Conservation (phyloP, 2,797 vertebrate species). For the Dryobates pubescens region DNA sequence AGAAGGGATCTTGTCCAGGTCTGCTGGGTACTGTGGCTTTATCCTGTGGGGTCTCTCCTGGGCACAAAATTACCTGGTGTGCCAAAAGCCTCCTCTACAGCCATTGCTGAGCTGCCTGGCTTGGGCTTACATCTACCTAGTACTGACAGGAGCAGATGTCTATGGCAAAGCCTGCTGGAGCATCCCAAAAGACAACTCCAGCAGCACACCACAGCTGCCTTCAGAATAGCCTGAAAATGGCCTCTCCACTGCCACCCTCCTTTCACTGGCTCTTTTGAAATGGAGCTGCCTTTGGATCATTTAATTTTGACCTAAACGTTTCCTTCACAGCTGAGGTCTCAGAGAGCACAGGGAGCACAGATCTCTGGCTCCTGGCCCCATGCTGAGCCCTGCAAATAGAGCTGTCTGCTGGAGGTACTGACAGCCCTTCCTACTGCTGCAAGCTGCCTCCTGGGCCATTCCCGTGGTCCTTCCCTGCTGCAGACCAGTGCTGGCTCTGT, state of each 20-base stretch:
- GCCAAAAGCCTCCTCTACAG: accelerated
- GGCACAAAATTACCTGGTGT: accelerated
- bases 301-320: slow-evolving; percentile 37
- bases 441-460: neutral
- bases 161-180: neutral
- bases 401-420: neutral
- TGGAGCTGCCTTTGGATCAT: neutral
- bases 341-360: neutral
- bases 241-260: neutral
- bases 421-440: neutral
- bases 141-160: neutral
- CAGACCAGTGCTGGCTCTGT: neutral
- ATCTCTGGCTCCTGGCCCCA: neutral
- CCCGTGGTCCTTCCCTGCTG: neutral
- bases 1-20: neutral
- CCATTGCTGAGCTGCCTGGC: neutral
- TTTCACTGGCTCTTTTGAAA: neutral
- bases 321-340: slow-evolving; percentile 8
- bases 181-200: accelerated
- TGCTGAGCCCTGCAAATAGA: neutral
- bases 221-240: neutral
- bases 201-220: neutral
- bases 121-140: accelerated
- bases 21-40: accelerated
- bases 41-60: neutral